Base-by-base conservation (phyloP, 2,888 invertebrate species). In the Caenorhabditis imperialis region DNA sequence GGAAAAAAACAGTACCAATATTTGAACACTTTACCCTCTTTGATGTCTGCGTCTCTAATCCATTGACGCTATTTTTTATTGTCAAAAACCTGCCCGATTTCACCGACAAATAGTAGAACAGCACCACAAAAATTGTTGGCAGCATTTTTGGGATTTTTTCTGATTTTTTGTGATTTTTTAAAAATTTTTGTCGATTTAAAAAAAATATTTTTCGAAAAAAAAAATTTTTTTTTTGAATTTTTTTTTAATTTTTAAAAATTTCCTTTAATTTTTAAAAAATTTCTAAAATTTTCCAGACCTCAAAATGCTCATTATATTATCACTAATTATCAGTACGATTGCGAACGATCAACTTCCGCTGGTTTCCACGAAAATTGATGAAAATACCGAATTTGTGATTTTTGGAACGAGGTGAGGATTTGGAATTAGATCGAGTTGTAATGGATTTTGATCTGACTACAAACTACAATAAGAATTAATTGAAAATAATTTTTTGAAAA, bases 401-500 rank as follows among this genome's bases (percentile, higher is more conserved):
- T 74, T 67, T 61, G 73, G 73, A 20, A 74, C 73, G 14, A 45
- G 73, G 73, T 65, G 27, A 40, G 33, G 8, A n/a, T n/a, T 50
- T 22, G 47, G 23, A 10, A 27, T 5, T 4, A 30, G n/a, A n/a
- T 27, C 12, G 10, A 23, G 3, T 27, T 7, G 6, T 27, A 14
- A 7, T n/a, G 12, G 5, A 27, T 27, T 27, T 50, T 27, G 6
- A n/a, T 27, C 22, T 50, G n/a, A n/a, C n/a, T n/a, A n/a, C n/a
- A n/a, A n/a, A n/a, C n/a, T n/a, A n/a, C n/a, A n/a, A n/a, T n/a
- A n/a, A n/a, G n/a, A n/a, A n/a, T n/a, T n/a, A n/a, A n/a, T n/a
- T 16, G 18, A 42, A 42, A 42, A 12, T 12, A 18, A 44, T 44
- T 18, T 22, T 42, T 42, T n/a, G n/a, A n/a, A n/a, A 22, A 8